phyloP scores from a whole-genome alignment of 2,113 vertebrate species.

The Ptyas mucosa region DNA sequence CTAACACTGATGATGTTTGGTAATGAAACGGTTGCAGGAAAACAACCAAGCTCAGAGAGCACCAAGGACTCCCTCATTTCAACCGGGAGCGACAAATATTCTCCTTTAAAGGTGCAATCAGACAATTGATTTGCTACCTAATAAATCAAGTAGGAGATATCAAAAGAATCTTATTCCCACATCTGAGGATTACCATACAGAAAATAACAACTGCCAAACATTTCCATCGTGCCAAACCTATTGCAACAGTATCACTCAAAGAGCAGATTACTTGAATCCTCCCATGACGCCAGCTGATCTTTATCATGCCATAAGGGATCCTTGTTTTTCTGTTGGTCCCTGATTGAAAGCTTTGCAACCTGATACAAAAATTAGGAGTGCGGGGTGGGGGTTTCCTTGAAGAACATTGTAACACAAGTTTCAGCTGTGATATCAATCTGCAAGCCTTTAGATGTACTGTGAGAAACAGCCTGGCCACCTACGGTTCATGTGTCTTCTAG shows the following conservation, averaged over 20 bases:
- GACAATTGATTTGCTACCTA: not conserved
- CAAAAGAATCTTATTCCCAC: not conserved
- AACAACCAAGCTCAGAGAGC: not conserved
- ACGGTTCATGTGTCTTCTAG: conserved; percentile 21
- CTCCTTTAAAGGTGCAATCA: not conserved
- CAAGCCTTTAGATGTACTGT: not conserved
- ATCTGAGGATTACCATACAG: not conserved
- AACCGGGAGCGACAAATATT: not conserved
- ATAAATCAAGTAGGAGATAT: not conserved
- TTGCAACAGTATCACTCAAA: not conserved
- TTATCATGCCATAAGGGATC: not conserved
- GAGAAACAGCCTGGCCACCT: not conserved
- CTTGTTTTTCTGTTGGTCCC: not conserved
- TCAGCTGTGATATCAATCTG: not conserved
- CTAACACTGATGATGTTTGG: not conserved
- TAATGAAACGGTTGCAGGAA: not conserved
- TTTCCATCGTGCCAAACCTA: not conserved
- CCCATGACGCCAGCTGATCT: not conserved
- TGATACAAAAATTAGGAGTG: not conserved
- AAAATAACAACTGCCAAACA: not conserved
- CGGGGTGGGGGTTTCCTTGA: not conserved
- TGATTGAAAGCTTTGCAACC: not conserved
- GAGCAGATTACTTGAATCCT: not conserved
- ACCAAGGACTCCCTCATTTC: not conserved
- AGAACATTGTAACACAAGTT: not conserved